Evolutionary conservation across 2,888 invertebrate species (phyloP), one percentile per base, ranked within the genome.

Genomic region (Drosophila kambysellisi): DNA sequence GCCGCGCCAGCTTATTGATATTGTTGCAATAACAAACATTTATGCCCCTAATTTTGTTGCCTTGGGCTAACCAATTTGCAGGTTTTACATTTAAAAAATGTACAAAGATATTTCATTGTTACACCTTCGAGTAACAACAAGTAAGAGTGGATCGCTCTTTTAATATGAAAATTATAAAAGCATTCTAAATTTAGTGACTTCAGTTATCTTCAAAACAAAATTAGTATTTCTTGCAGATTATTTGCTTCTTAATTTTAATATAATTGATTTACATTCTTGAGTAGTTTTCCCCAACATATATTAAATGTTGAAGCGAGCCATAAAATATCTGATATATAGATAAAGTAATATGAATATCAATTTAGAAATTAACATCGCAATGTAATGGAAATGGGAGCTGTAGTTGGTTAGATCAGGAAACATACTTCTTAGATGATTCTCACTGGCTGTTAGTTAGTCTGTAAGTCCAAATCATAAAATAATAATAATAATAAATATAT

Each of bases 1-100:
- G 33, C n/a, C 43, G 53, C 32, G 53, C n/a, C 53, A 25, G 33
- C 33, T 62, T 51, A 39, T 63, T 48, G 46, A 46, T 46, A 29
- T 20, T 17, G 32, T 32, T 54, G 54, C 12, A 30, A 15, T 8
- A 46, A 15, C 46, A 46, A 41, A 15, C 46, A 25, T 46, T 15
- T 46, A 46, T 25, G 15, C 2, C 4, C 25, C 15, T 4, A 15
- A 15, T 2, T 15, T 25, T 4, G 8, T 4, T 25, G 46, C 25
- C 46, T 46, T 25, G 17, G 8, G 50, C 50, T 50, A 50, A 50
- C 17, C 46, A 20, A 17, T 29, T 50, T 43, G 43, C 20, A 43
- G 20, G 11, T 43, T 3, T 20, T 43, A 6, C 20, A 12, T 20
- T 12, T 43, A 1, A 43, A 11, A 43, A 12, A 11, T n/a, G 20